A percentile compares a stretch with the other conserved stretches of the same genome.
Conservation (phyloP, 2,888 invertebrate species). For the Sinelater perroti region DNA sequence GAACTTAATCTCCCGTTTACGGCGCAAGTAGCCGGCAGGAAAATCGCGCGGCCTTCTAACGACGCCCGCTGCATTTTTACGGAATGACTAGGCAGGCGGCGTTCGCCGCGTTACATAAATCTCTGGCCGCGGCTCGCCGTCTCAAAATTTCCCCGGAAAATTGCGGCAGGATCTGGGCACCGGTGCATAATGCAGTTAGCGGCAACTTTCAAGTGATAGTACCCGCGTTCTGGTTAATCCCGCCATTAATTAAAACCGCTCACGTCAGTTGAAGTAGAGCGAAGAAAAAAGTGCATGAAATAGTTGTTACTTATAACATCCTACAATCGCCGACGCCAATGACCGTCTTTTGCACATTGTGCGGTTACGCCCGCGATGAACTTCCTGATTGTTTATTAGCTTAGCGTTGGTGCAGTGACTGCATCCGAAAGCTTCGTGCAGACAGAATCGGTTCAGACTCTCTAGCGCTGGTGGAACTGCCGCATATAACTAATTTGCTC, state of each 20-base stretch:
- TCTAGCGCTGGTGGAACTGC: too few relatives aligned
- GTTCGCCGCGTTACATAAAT: not conserved
- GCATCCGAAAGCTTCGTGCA: conserved; percentile 3
- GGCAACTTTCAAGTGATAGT: conserved; percentile 18
- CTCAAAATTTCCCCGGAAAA: not conserved
- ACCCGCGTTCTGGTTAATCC: not conserved
- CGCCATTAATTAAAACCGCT: conserved; percentile 9
- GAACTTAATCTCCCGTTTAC: not conserved
- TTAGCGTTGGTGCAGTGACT: not conserved
- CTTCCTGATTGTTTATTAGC: conserved; percentile 11
- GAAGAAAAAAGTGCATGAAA: conserved; percentile 4
- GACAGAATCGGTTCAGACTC: conserved; percentile 1
- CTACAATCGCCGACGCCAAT: conserved; percentile 11
- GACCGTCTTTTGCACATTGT: not conserved
- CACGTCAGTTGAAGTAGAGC: conserved; percentile 10
- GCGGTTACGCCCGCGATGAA: not conserved
- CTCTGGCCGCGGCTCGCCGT: not conserved
- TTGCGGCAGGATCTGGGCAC: not conserved
- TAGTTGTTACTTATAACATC: conserved; percentile 4
- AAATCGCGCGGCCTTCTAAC: not conserved
- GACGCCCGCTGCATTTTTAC: not conserved
- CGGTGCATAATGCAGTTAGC: too few relatives aligned
- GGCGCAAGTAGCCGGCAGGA: not conserved
- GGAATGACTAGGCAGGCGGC: not conserved
- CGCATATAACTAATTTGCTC: too few relatives aligned